Evolutionary conservation across 2,888 invertebrate species (phyloP), one percentile per base, ranked within the genome.

Genomic region (Branchipolynoe longqiensis): DNA sequence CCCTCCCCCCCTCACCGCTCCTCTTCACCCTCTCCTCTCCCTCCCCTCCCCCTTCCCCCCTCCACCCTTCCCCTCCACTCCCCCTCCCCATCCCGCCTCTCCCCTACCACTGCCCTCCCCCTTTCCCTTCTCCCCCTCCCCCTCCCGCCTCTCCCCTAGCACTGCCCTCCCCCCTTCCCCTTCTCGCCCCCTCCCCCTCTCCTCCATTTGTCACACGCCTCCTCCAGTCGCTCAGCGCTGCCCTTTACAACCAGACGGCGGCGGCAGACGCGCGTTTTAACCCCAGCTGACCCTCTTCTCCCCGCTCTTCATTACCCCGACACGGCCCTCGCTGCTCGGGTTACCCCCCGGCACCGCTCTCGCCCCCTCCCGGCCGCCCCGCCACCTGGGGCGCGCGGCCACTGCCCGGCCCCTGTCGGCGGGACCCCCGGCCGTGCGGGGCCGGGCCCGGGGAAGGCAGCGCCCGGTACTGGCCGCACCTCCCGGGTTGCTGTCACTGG

Each of bases 231-330:
- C n/a, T n/a, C n/a, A n/a, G n/a, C n/a, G n/a, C n/a, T n/a, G n/a
- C 38, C 18, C 36, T 69, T 8, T 36, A 33, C 69, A 18, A 69
- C 36, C 18, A 38, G 38, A 8, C 1, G 69, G 36, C 25, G 36
- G 69, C 36, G 69, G 58, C 33, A 69, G 69, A 69, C 69, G 69
- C 38, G 22, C 48, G 54, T 54, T 78, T 78, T 78, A 78, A 78
- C 78, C 78, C 31, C 48, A 0, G n/a, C n/a, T 78, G 78, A 54
- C 54, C 54, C 78, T 48, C 78, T 54, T 54, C 54, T 78, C 78
- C 25, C 78, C 41, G 28, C 78, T 78, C 78, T 78, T 78, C 78
- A 78, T 78, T 78, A 78, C 78, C 78, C 48, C 78, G 31, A 78
- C 78, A 41, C 31, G 78, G 41, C 78, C 78, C 78, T 78, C 78